Conservation (phyloP, 2,888 invertebrate genomes). For the Chrysolina haemoptera region DNA sequence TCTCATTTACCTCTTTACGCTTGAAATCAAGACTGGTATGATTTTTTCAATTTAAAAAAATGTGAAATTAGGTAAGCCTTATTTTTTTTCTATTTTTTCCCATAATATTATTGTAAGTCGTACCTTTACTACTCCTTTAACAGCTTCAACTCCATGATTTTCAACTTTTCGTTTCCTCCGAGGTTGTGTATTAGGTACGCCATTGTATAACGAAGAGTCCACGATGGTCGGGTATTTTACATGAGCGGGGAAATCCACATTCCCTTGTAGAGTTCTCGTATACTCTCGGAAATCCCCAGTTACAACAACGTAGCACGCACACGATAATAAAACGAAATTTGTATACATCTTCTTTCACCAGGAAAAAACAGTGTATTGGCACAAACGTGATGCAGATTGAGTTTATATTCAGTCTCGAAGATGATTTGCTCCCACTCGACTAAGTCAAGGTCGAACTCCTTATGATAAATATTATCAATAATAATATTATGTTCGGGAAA, state of each 20-base stretch:
- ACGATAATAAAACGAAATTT: background rate
- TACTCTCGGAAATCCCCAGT: background rate
- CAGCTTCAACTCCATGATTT: background rate
- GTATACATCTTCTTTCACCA: background rate
- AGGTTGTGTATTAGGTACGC: background rate
- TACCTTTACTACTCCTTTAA: background rate
- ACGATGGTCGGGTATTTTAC: background rate
- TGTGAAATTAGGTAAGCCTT: too few species aligned
- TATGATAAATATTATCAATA: background rate
- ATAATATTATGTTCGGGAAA: too few species aligned
- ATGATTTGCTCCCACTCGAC: background rate
- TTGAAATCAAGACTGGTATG: too few species aligned
- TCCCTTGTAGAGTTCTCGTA: background rate
- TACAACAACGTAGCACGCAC: background rate
- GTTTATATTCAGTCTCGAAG: background rate
- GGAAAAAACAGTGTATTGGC: background rate
- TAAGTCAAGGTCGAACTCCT: background rate
- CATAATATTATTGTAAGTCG: background rate
- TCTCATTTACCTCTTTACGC: too few species aligned
- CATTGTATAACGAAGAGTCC: background rate
- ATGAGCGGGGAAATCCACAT: background rate
- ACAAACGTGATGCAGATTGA: background rate
- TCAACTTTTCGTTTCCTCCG: background rate
- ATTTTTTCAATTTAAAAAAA: too few species aligned
- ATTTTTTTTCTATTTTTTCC: too few species aligned